Base-by-base conservation (phyloP, 2,113 vertebrate species). In the Diglossa brunneiventris region DNA sequence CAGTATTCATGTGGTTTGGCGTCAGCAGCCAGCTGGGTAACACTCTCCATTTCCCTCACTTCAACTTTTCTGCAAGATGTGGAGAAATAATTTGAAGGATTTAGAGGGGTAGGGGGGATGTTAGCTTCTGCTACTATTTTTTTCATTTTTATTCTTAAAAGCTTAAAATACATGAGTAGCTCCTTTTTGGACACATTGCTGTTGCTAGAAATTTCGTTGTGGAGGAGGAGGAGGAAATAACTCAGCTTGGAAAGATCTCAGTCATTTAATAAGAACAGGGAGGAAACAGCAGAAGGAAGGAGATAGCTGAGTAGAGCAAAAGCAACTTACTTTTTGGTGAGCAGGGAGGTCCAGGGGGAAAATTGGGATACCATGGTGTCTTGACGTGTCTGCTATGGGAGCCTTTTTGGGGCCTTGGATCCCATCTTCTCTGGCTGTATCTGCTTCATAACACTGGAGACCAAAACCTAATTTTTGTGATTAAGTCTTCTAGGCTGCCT, bases 31-130 rank as follows among this genome's bases (percentile, higher is more conserved):
- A 90, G 50, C 67, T 90, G 83, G 67, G 30, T 80, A 70, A 59
- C 1, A 2, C 4, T 58, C 46, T 72, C 55, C 2, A 4, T 72
- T 87, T 80, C 35, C 30, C 39, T 73, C 13, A 44, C 18, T 61
- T 75, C 19, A 31, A 7, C 28, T 82, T 55, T 66, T 58, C 49
- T 89, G 28, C 37, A 50, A 50, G n/a, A 64, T 31, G 13, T n/a
- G 23, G 46, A 87, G 26, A 83, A 90, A 18, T 58, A 39, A 41
- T 53, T 33, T 33, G 28, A 85, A 52, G 24, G 22, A 24, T 56
- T 79, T 47, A 15, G 41, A 3, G n/a, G 3, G 6, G 13, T 0
- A 4, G 7, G 2, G 3, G 2, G 4, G 4, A 9, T 68, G 21
- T 53, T 80, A 28, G 23, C 28, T 59, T 79, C 17, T 82, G 15